Evolutionary conservation across 2,888 invertebrate genomes (phyloP).

Genomic region (Cryptocheilus praepositus): DNA sequence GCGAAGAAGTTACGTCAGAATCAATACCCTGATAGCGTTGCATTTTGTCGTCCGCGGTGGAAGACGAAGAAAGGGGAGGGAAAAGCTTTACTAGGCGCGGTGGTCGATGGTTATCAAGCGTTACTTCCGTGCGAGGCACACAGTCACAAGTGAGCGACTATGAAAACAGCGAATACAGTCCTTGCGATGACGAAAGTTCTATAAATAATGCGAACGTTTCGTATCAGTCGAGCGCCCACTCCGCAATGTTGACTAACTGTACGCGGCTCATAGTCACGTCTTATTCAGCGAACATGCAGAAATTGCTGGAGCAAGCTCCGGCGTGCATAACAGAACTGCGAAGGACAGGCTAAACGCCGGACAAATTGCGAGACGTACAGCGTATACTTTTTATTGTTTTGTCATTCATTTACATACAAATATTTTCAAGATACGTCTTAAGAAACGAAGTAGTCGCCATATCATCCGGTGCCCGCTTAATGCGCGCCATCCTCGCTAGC

Average conservation of each 20-base stretch:
- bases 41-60: background rate
- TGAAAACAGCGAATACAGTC: background rate
- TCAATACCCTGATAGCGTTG: constrained; percentile 3
- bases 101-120: constrained; percentile 1
- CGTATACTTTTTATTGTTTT: constrained; percentile 68
- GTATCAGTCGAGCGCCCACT: too few species aligned
- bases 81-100: background rate
- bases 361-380: constrained; percentile 27
- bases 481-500: constrained; percentile 32
- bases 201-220: background rate
- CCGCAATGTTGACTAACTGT: too few species aligned
- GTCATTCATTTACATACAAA: constrained; percentile 73
- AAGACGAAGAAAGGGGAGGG: too few species aligned
- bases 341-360: background rate
- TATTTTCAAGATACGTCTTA: constrained; percentile 68
- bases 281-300: too few species aligned
- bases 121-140: background rate
- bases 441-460: constrained; percentile 61
- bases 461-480: constrained; percentile 47
- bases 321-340: background rate
- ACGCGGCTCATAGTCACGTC: too few species aligned
- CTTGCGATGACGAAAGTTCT: background rate
- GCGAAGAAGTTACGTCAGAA: constrained; percentile 12
- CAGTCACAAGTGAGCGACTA: too few species aligned
- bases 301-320: background rate